A percentile compares a stretch with the other conserved stretches of the same genome.
Evolutionary conservation across 2,113 vertebrate genomes (phyloP).

Genomic region (Cichladusa arquata): DNA sequence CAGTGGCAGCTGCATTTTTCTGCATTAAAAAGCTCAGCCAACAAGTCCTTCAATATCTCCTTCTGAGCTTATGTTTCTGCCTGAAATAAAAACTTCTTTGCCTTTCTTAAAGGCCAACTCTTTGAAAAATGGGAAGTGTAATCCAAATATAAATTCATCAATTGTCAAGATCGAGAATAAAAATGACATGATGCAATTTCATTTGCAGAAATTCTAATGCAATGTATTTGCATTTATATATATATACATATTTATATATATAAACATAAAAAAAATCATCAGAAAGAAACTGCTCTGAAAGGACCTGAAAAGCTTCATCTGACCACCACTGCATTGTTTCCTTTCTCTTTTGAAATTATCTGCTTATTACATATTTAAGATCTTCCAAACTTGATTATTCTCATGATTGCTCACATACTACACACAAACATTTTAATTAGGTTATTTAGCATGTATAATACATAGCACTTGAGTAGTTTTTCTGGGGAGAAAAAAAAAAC

Average conservation of each 20-base stretch:
- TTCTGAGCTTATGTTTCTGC: background rate
- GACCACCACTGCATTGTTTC: background rate
- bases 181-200: background rate
- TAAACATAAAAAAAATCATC: background rate
- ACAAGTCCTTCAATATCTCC: background rate
- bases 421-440: conserved; percentile 48
- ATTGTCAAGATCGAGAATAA: background rate
- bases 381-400: conserved; percentile 2
- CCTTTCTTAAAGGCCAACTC: background rate
- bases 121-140: background rate
- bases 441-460: conserved; percentile 47
- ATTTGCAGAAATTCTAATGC: background rate
- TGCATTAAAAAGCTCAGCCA: background rate
- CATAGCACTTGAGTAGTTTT: conserved; percentile 17
- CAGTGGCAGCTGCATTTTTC: background rate
- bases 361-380: conserved; percentile 20
- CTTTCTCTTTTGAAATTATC: background rate
- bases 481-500: background rate
- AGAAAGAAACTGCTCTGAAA: background rate
- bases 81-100: background rate
- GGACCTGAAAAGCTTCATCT: background rate
- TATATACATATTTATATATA: background rate
- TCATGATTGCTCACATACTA: background rate
- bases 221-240: background rate
- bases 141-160: background rate